Evolutionary conservation across 30 jellyfish, hydroid and myxozoan species (phyloP).

Genomic region (Catostylus mosaicus): DNA sequence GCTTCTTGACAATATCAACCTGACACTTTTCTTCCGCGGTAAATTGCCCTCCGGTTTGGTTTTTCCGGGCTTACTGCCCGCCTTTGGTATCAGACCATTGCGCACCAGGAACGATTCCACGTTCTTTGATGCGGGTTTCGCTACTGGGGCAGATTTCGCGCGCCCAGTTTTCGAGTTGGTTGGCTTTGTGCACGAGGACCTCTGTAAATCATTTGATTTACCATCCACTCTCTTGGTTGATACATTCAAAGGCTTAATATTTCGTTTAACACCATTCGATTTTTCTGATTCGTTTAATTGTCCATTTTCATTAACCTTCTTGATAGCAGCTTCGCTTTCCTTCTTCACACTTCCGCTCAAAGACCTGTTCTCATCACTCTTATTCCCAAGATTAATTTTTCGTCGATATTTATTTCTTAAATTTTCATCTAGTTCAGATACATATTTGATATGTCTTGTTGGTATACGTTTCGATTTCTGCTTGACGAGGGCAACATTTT

Average conservation of each 20-base stretch:
- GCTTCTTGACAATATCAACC: slow-evolving; percentile 59
- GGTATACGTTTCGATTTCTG: slow-evolving; percentile 88
- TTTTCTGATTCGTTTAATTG: not conserved
- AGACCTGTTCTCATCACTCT: slow-evolving; percentile 15
- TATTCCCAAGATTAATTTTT: not conserved
- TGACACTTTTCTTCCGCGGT: slow-evolving; percentile 78
- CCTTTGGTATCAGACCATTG: slow-evolving; percentile 80
- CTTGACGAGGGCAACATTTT: slow-evolving; percentile 47
- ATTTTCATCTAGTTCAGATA: slow-evolving; percentile 83
- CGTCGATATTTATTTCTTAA: slow-evolving; percentile 70
- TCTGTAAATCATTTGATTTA: not conserved
- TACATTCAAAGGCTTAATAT: not conserved
- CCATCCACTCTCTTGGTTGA: no score
- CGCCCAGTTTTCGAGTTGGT: slow-evolving; percentile 13
- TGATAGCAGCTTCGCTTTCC: not conserved
- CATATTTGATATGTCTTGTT: slow-evolving; percentile 87
- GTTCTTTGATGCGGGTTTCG: slow-evolving; percentile 24
- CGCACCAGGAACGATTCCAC: slow-evolving; percentile 87
- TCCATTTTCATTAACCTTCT: not conserved
- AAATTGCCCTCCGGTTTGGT: not conserved
- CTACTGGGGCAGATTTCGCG: slow-evolving; percentile 34
- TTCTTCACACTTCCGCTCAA: not conserved
- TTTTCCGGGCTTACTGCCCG: slow-evolving; percentile 24
- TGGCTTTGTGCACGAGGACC: not conserved
- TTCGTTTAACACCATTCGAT: not conserved